phyloP scores from a whole-genome alignment of 2,113 vertebrate genomes.

The Ailurus styani region DNA sequence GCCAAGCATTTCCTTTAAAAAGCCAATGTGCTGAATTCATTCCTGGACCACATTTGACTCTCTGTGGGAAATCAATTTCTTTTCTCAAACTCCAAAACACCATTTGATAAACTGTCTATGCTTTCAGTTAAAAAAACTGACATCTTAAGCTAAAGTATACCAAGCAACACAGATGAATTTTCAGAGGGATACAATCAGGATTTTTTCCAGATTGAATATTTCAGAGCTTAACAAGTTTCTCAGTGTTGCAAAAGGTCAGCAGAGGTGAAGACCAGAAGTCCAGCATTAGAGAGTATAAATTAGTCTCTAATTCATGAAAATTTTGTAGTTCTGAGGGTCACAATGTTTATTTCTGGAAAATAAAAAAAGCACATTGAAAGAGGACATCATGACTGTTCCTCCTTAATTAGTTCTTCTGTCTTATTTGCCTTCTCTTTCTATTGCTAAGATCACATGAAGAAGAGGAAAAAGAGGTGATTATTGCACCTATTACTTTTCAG shows the following conservation, averaged over 20 bases:
- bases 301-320: background rate
- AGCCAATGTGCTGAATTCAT: slow-evolving; percentile 52
- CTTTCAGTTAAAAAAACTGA: slow-evolving; percentile 15
- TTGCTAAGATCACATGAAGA: background rate
- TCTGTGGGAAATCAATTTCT: slow-evolving; percentile 59
- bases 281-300: background rate
- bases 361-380: background rate
- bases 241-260: slow-evolving; percentile 5
- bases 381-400: background rate
- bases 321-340: background rate
- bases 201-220: slow-evolving; percentile 34
- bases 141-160: slow-evolving; percentile 32
- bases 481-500: background rate
- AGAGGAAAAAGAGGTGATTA: background rate
- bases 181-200: slow-evolving; percentile 39
- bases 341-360: background rate
- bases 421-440: background rate
- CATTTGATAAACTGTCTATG: slow-evolving; percentile 56
- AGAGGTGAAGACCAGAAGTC: background rate
- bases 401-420: background rate
- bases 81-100: slow-evolving; percentile 50
- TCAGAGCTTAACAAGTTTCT: slow-evolving; percentile 14
- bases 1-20: slow-evolving; percentile 40
- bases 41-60: slow-evolving; percentile 52
- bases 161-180: slow-evolving; percentile 16